These are phyloP conservation scores for Tetrao urogallus DNA, from an alignment of 2,113 vertebrate species.

Conservation along the genomic window DNA sequence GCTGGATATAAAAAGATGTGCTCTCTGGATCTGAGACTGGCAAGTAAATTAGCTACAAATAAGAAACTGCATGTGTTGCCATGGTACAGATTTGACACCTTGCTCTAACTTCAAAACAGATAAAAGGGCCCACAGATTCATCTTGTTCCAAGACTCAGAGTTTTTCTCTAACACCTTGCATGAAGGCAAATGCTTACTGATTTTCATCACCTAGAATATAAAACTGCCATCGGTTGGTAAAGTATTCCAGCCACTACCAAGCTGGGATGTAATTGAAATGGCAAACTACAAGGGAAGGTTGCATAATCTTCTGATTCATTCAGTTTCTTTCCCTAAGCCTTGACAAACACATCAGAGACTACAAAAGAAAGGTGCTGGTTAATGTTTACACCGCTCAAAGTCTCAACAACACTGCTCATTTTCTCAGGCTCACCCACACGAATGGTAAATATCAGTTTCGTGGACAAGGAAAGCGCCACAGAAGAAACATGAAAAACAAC, in stretches of 20 bases:
- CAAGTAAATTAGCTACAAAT: neutral
- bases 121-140: neutral
- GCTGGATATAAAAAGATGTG: neutral
- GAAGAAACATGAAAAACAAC: constrained; percentile 72
- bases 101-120: neutral
- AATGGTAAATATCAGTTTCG: constrained; percentile 53
- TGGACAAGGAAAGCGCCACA: constrained; percentile 56
- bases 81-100: neutral
- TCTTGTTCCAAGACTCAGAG: neutral
- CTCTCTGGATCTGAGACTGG: neutral
- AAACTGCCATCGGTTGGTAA: neutral
- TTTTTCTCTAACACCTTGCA: neutral
- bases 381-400: constrained; percentile 42
- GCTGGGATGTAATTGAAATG: neutral
- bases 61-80: neutral
- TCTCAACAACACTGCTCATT: neutral
- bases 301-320: neutral
- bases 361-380: constrained; percentile 28
- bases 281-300: neutral
- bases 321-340: neutral
- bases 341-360: neutral
- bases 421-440: constrained; percentile 47
- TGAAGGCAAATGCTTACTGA: neutral
- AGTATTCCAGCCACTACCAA: neutral
- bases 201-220: neutral